Evolutionary conservation across 2,888 invertebrate species (phyloP).

Genomic region (Zele albiditarsus): DNA sequence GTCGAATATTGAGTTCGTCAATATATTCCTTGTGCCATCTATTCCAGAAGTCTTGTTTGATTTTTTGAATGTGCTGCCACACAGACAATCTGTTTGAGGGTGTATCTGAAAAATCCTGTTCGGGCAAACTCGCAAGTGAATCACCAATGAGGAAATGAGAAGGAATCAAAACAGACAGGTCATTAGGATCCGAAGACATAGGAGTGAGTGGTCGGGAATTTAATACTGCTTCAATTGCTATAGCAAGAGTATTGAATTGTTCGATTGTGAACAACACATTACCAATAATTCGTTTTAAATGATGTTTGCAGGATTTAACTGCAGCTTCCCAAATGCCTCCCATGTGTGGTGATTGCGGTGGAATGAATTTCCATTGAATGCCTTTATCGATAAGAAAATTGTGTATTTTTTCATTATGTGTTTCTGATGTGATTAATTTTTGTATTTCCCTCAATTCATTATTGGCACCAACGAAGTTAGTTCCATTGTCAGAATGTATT

Average conservation of each 20-base stretch:
- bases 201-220: constrained; percentile 43
- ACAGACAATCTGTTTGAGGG: constrained; percentile 43
- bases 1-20: constrained; percentile 45
- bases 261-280: constrained; percentile 36
- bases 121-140: constrained; percentile 43
- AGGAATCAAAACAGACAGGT: constrained; percentile 41
- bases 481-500: constrained; percentile 49
- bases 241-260: constrained; percentile 30
- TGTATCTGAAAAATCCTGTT: constrained; percentile 31
- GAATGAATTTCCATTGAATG: constrained; percentile 39
- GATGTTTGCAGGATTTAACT: constrained; percentile 42
- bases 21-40: constrained; percentile 49
- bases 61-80: constrained; percentile 49
- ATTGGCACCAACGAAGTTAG: constrained; percentile 49
- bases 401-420: neutral
- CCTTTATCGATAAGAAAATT: neutral
- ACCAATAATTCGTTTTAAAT: constrained; percentile 26
- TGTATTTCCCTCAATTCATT: constrained; percentile 44
- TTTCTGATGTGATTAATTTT: neutral
- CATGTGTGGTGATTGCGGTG: constrained; percentile 39
- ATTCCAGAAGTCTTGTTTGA: constrained; percentile 48
- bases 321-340: constrained; percentile 46
- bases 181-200: constrained; percentile 49
- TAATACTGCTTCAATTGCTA: constrained; percentile 33
- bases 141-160: constrained; percentile 50